Evolutionary conservation across 1,140 invertebrate genomes (phyloP), one percentile per base, ranked within the genome.

Genomic region (Brachystomella parvula): DNA sequence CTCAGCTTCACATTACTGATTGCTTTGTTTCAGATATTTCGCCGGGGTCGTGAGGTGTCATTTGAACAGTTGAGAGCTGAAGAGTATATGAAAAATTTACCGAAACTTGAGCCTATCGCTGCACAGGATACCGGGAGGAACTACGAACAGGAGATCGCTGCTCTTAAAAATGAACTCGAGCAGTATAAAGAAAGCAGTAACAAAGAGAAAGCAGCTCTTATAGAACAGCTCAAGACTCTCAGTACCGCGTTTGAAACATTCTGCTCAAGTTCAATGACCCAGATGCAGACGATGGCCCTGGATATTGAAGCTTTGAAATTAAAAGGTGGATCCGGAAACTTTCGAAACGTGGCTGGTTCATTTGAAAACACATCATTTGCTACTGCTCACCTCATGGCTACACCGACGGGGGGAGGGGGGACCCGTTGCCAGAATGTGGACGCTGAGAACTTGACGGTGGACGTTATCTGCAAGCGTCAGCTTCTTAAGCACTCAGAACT

Each of bases 61-160:
- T 53, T 53, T 53, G 49, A 53, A 53, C 15, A 53, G 9, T 24
- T 53, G 9, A 9, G 49, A 53, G 49, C 49, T 53, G 15, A 53
- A 53, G 49, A 6, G 24, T 53, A 53, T 53, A 17, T 53, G 21
- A 9, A 53, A 26, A 26, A n/a, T n/a, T n/a, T n/a, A n/a, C n/a
- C n/a, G n/a, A n/a, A n/a, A n/a, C n/a, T n/a, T n/a, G n/a, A n/a
- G n/a, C n/a, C n/a, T n/a, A n/a, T n/a, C n/a, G n/a, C n/a, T n/a
- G n/a, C n/a, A n/a, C n/a, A n/a, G n/a, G n/a, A n/a, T n/a, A n/a
- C n/a, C n/a, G n/a, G n/a, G n/a, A n/a, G n/a, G n/a, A n/a, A n/a
- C n/a, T n/a, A n/a, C n/a, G n/a, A n/a, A n/a, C n/a, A n/a, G n/a
- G n/a, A n/a, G n/a, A n/a, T n/a, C n/a, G n/a, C n/a, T n/a, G n/a